A percentile compares a stretch with the other conserved stretches of the same genome.
These are phyloP conservation scores for Stenopsyche tienmushanensis DNA, from an alignment of 1,140 invertebrate genomes.

Conservation along the genomic window DNA sequence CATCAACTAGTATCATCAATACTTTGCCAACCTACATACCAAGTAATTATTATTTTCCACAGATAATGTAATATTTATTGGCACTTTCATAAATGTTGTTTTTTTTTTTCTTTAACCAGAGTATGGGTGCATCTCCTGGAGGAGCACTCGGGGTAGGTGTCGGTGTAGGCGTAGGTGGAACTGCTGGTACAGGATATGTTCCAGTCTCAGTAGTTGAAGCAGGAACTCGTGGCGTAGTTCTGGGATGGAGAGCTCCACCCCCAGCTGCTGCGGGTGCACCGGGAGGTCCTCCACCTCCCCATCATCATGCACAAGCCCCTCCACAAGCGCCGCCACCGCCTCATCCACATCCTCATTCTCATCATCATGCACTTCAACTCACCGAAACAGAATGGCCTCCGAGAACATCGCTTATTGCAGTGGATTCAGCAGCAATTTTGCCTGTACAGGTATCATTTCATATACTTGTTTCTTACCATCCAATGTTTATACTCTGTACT, in stretches of 20 bases:
- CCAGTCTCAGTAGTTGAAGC: slow-evolving; percentile 39
- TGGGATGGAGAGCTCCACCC: slow-evolving; percentile 54
- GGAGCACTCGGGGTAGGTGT: slow-evolving; percentile 24
- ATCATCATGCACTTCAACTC: slow-evolving; percentile 29
- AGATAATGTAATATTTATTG: no score
- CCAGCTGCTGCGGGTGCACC: slow-evolving; percentile 45
- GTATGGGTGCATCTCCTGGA: slow-evolving; percentile 40
- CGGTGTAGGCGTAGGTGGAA: slow-evolving; percentile 20
- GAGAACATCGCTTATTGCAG: slow-evolving; percentile 34
- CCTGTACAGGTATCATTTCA: slow-evolving; percentile 36
- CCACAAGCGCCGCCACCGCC: slow-evolving; percentile 34
- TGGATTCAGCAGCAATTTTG: slow-evolving; percentile 38
- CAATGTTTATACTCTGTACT: not conserved
- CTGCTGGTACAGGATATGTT: slow-evolving; percentile 43
- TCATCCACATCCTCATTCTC: slow-evolving; percentile 14
- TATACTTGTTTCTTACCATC: not conserved
- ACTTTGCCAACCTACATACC: slow-evolving; percentile 83
- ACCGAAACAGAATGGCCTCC: slow-evolving; percentile 35
- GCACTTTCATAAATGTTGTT: slow-evolving; percentile 3
- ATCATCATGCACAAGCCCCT: slow-evolving; percentile 44
- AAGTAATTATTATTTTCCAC: slow-evolving; percentile 57
- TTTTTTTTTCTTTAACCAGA: slow-evolving; percentile 23
- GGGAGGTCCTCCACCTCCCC: slow-evolving; percentile 43
- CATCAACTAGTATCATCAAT: slow-evolving; percentile 90
- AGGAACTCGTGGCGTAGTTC: slow-evolving; percentile 43